Base-by-base conservation (phyloP, 1,140 invertebrate species). In the Dreissena polymorpha region DNA sequence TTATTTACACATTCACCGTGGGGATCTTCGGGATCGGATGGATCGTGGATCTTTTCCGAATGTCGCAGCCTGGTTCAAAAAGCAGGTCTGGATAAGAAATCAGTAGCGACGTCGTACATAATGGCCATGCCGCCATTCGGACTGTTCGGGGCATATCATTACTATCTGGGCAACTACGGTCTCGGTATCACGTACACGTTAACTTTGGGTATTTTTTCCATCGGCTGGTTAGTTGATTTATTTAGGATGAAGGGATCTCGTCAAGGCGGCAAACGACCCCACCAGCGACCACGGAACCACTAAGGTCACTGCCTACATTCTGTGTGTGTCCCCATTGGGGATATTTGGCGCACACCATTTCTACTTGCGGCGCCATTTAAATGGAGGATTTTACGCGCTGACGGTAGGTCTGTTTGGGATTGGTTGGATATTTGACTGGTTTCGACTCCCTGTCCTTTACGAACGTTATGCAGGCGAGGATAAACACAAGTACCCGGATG, bases 1-100 rank as follows among this genome's bases (percentile, higher is more conserved):
- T 90, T 10, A 50, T 88, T n/a, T 91, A 91, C 69, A 81, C 86
- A 0, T 86, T 86, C 12, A 90, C 89, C 18, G 71, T 89, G 0
- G 89, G 88, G 7, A 72, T 87, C 0, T 81, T 87, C 6, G 87
- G 89, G 1, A 29, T 90, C 8, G 89, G 90, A 39, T 91, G 87
- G 86, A 25, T 91, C 5, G 27, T 87, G 10, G 90, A 91, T 63
- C 86, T 87, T 23, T 86, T 90, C 27, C 80, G 89, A 16, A 88
- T 91, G 73, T 84, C 88, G 0, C 85, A 60, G 21, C 77, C n/a
- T 91, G 18, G 89, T 91, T 21, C 67, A 74, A n/a, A 68, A 86
- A 55, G 75, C 85, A 18, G 86, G 87, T 60, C 39, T 51, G 16
- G 74, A 78, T 21, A 73, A 68, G 53, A 79, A 79, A 27, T 74